Base-by-base conservation (phyloP, 1,140 invertebrate species). In the Anoplolepis gracilipes region DNA sequence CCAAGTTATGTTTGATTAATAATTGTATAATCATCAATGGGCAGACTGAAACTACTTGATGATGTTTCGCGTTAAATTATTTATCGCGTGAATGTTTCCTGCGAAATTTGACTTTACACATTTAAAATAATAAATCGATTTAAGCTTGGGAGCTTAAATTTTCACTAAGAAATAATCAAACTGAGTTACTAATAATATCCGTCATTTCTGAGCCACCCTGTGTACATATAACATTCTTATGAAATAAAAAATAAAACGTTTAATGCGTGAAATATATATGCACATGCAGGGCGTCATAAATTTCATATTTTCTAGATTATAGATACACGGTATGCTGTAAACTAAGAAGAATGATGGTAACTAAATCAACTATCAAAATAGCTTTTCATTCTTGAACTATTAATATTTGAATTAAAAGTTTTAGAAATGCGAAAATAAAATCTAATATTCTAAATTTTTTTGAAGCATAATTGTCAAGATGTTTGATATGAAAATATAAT, bases 221-320 rank as follows among this genome's bases (percentile, higher is more conserved):
- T 82, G 67, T 82, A 36, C 75, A 84, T 88, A 88, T 59, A 84
- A 79, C 25, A 88, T 90, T 90, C 86, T 82, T 88, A 88, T 81
- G 55, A 82, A 57, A 65, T 62, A 62, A 33, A 86, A 82, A 57
- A 65, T 62, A 62, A 33, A 86, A 84, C 16, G 33, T 79, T 84
- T 86, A 84, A 55, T 25, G 55, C 42, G 57, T 84, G 65, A 77
- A 81, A 86, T 57, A 79, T 49, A 49, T 90, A 72, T 70, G 62
- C 69, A 72, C 90, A 84, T 75, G 65, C 62, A 59, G 36, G 36
- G 36, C 61, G n/a, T 59, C 28, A 73, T 33, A 46, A 82, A 59
- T 73, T 13, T 19, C 53, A 46, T n/a, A 22, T 59, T 39, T 73
- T 65, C 61, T 65, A 61, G 22, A 64, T 11, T 57, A 33, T 16